Evolutionary conservation across 2,113 vertebrate genomes (phyloP).

Genomic region (Suncus etruscus): DNA sequence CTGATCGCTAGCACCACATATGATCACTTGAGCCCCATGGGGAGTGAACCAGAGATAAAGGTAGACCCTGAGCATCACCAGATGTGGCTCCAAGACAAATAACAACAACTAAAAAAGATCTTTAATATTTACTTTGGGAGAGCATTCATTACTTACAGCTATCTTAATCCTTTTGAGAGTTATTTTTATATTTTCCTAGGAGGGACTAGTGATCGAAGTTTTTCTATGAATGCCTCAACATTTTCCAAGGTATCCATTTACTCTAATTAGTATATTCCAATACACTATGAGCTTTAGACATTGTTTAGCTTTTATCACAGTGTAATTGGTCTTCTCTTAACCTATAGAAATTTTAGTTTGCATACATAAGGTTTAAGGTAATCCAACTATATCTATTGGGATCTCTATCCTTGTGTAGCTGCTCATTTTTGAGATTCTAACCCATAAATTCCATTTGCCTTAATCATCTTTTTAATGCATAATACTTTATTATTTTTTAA

Average conservation of each 20-base stretch:
- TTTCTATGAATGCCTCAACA: neutral
- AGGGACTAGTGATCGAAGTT: neutral
- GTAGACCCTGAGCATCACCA: too few species aligned
- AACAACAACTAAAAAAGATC: too few species aligned
- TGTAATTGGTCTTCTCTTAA: too few species aligned
- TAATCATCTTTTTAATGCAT: neutral
- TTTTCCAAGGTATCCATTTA: neutral
- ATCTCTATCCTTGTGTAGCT: neutral
- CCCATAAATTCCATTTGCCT: neutral
- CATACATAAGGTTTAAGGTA: neutral
- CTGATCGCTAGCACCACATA: too few species aligned
- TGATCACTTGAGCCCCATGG: too few species aligned
- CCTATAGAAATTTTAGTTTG: neutral
- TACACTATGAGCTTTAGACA: neutral
- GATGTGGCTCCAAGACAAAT: too few species aligned
- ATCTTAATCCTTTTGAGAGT: too few species aligned
- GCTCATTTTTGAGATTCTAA: neutral
- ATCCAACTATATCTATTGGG: neutral
- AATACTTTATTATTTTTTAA: too few species aligned
- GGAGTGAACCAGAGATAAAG: too few species aligned
- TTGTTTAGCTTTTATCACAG: neutral
- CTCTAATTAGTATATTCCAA: neutral
- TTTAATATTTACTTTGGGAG: too few species aligned
- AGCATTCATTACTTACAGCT: too few species aligned
- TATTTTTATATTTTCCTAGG: too few species aligned